Evolutionary conservation across 2,888 invertebrate species (phyloP).

Genomic region (Trachelus tabidus): DNA sequence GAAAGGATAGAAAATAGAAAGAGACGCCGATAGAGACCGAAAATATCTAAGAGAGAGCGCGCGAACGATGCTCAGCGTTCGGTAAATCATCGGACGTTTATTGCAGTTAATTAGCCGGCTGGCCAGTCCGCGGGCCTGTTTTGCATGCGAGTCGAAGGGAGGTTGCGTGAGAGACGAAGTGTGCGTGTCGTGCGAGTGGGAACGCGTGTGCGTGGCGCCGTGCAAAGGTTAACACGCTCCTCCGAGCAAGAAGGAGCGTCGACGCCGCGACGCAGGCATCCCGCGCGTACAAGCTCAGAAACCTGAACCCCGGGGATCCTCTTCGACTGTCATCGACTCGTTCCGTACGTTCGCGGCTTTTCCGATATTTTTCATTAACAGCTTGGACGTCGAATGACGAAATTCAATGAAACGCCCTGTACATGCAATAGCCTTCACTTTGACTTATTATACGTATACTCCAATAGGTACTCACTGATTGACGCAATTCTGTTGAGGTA

Average conservation of each 20-base stretch:
- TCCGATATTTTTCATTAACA: not conserved
- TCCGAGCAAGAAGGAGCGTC: slow-evolving; percentile 6
- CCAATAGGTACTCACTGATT: slow-evolving; percentile 61
- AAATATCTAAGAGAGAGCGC: slow-evolving; percentile 1
- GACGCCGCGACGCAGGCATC: not conserved
- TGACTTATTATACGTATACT: not conserved
- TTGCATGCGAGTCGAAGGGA: slow-evolving; percentile 40
- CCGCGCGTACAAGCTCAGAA: not conserved
- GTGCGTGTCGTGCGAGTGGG: slow-evolving; percentile 4
- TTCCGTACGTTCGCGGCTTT: not conserved
- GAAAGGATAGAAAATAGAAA: not conserved
- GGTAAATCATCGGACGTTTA: slow-evolving; percentile 60
- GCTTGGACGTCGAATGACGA: not conserved
- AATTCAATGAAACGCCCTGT: not conserved
- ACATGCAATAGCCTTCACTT: not conserved
- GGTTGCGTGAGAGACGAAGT: slow-evolving; percentile 8
- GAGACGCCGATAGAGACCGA: not conserved
- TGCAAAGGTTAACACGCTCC: slow-evolving; percentile 43
- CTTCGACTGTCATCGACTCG: slow-evolving; percentile 4
- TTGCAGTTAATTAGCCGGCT: slow-evolving; percentile 57
- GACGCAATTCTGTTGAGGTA: slow-evolving; percentile 65
- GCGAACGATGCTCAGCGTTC: slow-evolving; percentile 31
- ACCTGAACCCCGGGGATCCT: not conserved
- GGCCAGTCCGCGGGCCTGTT: slow-evolving; percentile 43
- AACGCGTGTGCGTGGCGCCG: slow-evolving; percentile 32